Evolutionary conservation across 2,113 vertebrate species (phyloP).

Genomic region (Myrmophylax atrothorax): DNA sequence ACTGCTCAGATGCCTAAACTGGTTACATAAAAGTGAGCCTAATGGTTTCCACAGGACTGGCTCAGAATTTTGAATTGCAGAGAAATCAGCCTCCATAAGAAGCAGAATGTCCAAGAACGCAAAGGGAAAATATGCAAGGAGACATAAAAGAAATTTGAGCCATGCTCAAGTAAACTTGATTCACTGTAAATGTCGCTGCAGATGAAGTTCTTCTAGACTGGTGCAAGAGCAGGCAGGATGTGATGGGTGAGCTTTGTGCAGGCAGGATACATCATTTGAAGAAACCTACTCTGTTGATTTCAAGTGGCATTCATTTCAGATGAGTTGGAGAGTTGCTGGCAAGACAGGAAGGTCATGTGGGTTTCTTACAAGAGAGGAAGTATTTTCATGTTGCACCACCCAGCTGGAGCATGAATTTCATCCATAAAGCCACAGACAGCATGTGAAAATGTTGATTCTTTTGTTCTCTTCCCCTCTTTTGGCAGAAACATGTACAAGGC

Average conservation of each 20-base stretch:
- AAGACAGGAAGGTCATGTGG: neutral
- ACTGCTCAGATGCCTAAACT: neutral
- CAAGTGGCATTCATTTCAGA: neutral
- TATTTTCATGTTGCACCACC: neutral
- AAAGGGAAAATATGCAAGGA: neutral
- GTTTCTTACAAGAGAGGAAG: neutral
- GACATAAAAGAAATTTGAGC: neutral
- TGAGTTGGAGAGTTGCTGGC: neutral
- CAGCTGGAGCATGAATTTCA: neutral
- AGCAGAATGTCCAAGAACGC: neutral
- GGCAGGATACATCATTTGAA: neutral
- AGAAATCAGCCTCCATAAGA: neutral
- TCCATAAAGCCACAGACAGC: neutral
- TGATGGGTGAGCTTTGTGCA: neutral
- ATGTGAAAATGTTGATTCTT: neutral
- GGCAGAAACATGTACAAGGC: neutral
- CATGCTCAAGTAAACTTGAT: neutral
- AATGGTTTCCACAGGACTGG: neutral
- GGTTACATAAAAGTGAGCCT: neutral
- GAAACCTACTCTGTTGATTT: neutral
- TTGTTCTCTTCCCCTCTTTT: neutral
- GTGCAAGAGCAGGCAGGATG: neutral
- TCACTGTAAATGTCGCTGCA: neutral
- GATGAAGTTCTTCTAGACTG: neutral
- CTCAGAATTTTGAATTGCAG: neutral